Conservation (phyloP, 92 coral and sea anemone species). For the Actinernus sp. region DNA sequence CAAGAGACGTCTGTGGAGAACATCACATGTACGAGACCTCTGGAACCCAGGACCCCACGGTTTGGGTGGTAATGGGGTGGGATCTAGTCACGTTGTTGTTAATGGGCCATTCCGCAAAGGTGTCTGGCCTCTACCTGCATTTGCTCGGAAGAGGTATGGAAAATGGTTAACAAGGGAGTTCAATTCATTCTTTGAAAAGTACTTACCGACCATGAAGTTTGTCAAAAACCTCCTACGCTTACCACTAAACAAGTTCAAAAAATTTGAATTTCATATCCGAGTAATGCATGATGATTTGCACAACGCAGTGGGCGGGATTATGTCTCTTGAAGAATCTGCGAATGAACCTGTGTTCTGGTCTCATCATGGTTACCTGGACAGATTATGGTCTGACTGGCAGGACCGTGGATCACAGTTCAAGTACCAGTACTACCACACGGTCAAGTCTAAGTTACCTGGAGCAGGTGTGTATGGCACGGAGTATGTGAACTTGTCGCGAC, state of each 20-base stretch:
- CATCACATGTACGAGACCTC: slow-evolving; percentile 65
- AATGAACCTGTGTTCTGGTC: slow-evolving; percentile 89
- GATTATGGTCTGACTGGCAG: slow-evolving; percentile 98
- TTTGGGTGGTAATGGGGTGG: slow-evolving; percentile 83
- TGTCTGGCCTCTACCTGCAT: slow-evolving; percentile 53
- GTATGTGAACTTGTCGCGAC: background rate
- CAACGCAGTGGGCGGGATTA: slow-evolving; percentile 85
- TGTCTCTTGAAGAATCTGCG: slow-evolving; percentile 75
- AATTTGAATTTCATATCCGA: slow-evolving; percentile 67
- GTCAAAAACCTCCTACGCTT: slow-evolving; percentile 26
- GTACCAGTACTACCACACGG: slow-evolving; percentile 35
- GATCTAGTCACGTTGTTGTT: slow-evolving; percentile 44
- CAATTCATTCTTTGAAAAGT: slow-evolving; percentile 8
- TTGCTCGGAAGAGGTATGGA: slow-evolving; percentile 4
- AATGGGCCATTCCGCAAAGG: slow-evolving; percentile 72
- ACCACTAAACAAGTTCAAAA: slow-evolving; percentile 48
- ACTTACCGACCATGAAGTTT: slow-evolving; percentile 14
- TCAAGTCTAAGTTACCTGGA: background rate
- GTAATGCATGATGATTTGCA: slow-evolving; percentile 77
- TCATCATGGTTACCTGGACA: slow-evolving; percentile 93
- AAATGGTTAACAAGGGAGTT: slow-evolving; percentile 62
- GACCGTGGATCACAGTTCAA: slow-evolving; percentile 64
- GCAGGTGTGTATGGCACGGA: background rate
- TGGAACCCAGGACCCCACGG: slow-evolving; percentile 87
- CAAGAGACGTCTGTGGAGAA: slow-evolving; percentile 45